phyloP scores from a whole-genome alignment of 2,888 invertebrate genomes.

The Caenorhabditis virilis region DNA sequence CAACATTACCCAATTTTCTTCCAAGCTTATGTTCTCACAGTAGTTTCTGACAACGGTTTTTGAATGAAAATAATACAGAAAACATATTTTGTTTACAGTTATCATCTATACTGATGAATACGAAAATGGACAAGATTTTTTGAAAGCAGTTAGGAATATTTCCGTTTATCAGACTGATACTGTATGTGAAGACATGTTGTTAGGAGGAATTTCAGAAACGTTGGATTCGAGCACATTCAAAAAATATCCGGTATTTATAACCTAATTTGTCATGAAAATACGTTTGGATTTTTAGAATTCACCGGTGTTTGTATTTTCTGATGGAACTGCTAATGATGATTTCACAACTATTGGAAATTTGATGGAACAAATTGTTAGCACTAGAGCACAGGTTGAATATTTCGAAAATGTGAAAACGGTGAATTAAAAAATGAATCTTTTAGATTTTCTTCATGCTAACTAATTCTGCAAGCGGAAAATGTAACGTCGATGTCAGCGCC shows the following conservation, averaged over 20 bases:
- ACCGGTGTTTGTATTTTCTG: constrained; percentile 53
- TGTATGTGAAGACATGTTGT: constrained; percentile 44
- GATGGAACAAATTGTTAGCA: constrained; percentile 34
- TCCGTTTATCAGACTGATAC: constrained; percentile 40
- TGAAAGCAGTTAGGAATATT: constrained; percentile 23
- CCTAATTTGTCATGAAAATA: constrained; percentile 2
- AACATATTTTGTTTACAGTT: constrained; percentile 11
- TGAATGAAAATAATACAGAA: not conserved
- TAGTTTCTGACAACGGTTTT: constrained; percentile 43
- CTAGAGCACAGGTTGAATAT: constrained; percentile 19
- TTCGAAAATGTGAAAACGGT: not conserved
- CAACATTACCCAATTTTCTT: constrained; percentile 34
- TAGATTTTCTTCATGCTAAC: constrained; percentile 42
- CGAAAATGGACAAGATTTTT: constrained; percentile 21
- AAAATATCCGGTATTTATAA: constrained; percentile 30
- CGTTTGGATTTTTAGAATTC: constrained; percentile 36
- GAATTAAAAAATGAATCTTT: no score
- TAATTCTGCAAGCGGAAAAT: constrained; percentile 32
- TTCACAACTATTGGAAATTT: constrained; percentile 21
- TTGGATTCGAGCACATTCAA: constrained; percentile 26
- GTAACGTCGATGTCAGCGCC: constrained; percentile 41
- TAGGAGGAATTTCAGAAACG: constrained; percentile 33
- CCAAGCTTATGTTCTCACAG: constrained; percentile 41
- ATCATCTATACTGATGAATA: constrained; percentile 32
- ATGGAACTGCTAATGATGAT: constrained; percentile 47